phyloP scores from a whole-genome alignment of 2,113 vertebrate genomes.

The Sigmodon hispidus region DNA sequence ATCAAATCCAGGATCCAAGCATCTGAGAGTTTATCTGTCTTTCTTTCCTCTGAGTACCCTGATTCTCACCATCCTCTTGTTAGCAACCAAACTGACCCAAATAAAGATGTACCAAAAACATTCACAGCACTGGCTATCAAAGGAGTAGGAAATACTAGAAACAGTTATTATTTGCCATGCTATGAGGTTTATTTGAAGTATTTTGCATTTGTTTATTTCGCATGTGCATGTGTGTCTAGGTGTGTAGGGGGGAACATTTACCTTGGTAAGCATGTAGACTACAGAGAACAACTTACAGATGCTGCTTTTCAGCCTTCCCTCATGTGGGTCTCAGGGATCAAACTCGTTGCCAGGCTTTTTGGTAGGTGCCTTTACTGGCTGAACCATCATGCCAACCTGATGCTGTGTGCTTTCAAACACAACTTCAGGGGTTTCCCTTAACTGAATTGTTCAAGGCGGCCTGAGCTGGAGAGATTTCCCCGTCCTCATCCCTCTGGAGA shows the following conservation, averaged over 20 bases:
- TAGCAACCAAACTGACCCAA: not conserved
- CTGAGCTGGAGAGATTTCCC: not conserved
- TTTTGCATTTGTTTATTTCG: not conserved
- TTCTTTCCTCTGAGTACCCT: not conserved
- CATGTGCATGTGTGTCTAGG: no score
- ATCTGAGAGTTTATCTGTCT: conserved; percentile 48
- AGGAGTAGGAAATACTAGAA: not conserved
- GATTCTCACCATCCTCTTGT: not conserved
- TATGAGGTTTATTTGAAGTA: not conserved
- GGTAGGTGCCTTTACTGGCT: not conserved
- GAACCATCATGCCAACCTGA: not conserved
- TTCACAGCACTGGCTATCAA: not conserved
- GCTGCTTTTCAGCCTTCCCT: not conserved
- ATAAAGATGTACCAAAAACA: not conserved
- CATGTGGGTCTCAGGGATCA: not conserved
- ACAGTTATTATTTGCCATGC: not conserved
- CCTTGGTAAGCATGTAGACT: not conserved
- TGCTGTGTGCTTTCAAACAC: not conserved
- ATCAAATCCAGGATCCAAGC: conserved; percentile 70
- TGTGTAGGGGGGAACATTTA: no score
- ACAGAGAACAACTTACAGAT: not conserved
- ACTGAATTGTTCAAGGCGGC: not conserved
- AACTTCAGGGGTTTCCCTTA: not conserved
- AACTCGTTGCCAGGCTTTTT: not conserved
- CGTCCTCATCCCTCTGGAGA: not conserved